Base-by-base conservation (phyloP, 2,797 vertebrate species). In the Coilia nasus region DNA sequence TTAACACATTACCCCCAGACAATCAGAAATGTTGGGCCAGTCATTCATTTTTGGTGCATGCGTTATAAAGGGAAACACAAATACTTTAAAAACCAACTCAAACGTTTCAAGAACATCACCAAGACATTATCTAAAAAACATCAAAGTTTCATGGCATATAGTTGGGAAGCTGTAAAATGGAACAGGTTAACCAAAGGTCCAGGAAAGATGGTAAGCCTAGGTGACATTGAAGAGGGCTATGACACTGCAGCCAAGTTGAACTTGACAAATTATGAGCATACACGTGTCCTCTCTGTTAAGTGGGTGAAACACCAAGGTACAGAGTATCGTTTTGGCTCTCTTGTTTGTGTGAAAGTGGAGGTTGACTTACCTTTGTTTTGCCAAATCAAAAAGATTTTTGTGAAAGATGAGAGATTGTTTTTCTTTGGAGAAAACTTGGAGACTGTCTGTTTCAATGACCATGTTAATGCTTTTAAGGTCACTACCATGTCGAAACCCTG, bases 141-240 rank as follows among this genome's bases (percentile, higher is more conserved):
- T 59, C 62, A 54, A 54, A 54, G 2, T 3, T 54, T 54, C 7
- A 87, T 50, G 85, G 86, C 81, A 54, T 35, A 81, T 46, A 81
- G n/a, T 50, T 85, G 82, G 60, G 81, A 80, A 62, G 85, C 41
- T 75, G 75, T 67, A 82, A 88, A 25, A 80, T 64, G 85, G 47
- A 57, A 81, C 50, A 9, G 50, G 3, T 54, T 54, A 54, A 54
- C 50, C 2, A 3, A 54, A 3, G 50, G 50, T 54, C 50, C 50
- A 54, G 50, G 50, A 54, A 54, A 54, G 50, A 14, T 54, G 50
- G n/a, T n/a, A n/a, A n/a, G n/a, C n/a, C n/a, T n/a, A n/a, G n/a
- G n/a, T n/a, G n/a, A n/a, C n/a, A n/a, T n/a, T 47, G n/a, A 41
- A 41, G 35, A 41, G 35, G 35, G 35, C n/a, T 4, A 3, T 47